Base-by-base conservation (phyloP, 2,888 invertebrate species). In the Kryphioiulus occultus region DNA sequence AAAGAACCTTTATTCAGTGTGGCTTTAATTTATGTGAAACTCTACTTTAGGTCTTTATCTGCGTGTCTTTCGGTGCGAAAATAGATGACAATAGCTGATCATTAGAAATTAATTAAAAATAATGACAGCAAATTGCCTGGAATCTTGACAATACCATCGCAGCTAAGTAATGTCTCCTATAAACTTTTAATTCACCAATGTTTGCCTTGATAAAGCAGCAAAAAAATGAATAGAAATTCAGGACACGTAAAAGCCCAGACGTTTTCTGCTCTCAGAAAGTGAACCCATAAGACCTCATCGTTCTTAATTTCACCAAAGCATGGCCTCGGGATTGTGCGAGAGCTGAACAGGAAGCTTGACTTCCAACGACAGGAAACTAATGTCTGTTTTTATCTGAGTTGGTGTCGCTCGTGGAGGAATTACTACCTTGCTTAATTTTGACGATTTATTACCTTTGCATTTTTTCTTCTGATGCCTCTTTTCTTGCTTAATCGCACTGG, bases 81-180 rank as follows among this genome's bases (percentile, higher is more conserved):
- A 59, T 59, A n/a, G 59, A 59, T 59, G 59, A 59, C 59, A 59
- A 59, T 59, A 59, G 59, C n/a, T 59, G n/a, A 59, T 59, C 59
- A 59, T 59, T 59, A 59, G 59, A 59, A 59, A 59, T 59, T 59
- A 59, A 59, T 59, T 59, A 59, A 59, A 59, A 59, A 59, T 59
- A 59, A 59, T 59, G 59, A 22, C 59, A 59, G 59, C 59, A 59
- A 59, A 59, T 59, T 59, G 59, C n/a, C 59, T 3, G 59, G n/a
- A 59, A 59, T 59, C 59, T 42, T 59, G 59, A 59, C 59, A 59
- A 59, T 59, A 59, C 59, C n/a, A 59, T 59, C 59, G n/a, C 59
- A 59, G 19, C 59, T 59, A 59, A 59, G 22, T 59, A 59, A 59
- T 59, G 59, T 59, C 59, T 59, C 59, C 59, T n/a, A 59, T 59